Conservation (phyloP, 53 echinoderm and acorn worm species). For the Arbacia lixula region DNA sequence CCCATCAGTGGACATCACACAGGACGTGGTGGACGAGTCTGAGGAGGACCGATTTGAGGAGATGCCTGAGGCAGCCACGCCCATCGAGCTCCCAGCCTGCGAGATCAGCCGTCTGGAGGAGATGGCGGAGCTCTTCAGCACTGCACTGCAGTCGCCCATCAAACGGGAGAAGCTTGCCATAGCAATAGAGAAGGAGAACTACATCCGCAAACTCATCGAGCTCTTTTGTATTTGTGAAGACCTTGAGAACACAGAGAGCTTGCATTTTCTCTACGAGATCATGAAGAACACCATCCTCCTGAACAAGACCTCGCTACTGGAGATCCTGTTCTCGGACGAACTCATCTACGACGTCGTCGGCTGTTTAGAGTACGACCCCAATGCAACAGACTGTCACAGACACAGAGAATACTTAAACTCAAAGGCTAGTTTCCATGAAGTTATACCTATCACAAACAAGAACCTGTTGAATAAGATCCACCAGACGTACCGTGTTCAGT, state of each 20-base stretch:
- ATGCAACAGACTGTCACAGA: conserved; percentile 70
- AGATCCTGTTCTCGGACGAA: conserved; percentile 97
- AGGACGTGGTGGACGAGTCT: conserved; percentile 96
- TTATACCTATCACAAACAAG: conserved; percentile 93
- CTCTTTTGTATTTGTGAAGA: conserved; percentile 97
- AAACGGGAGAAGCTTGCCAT: conserved; percentile 93
- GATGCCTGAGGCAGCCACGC: conserved; percentile 90
- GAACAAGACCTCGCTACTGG: conserved; percentile 94
- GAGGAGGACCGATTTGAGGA: conserved; percentile 95
- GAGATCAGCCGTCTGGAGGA: conserved; percentile 97
- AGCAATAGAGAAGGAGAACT: conserved; percentile 93
- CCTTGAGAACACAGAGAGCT: conserved; percentile 92
- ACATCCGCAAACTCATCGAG: conserved; percentile 90
- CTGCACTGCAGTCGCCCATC: conserved; percentile 89
- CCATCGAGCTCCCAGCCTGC: conserved; percentile 94
- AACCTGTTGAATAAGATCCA: conserved; percentile 99
- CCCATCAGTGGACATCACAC: conserved; percentile 97
- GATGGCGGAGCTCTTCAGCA: conserved; percentile 94
- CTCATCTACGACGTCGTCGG: conserved; percentile 94
- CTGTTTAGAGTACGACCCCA: conserved; percentile 93
- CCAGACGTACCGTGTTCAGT: conserved; percentile 99
- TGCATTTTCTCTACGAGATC: conserved; percentile 95
- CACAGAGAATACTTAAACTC: conserved; percentile 98
- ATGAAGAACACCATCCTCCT: conserved; percentile 94
- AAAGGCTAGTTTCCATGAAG: conserved; percentile 92